Base-by-base conservation (phyloP, 2,888 invertebrate species). In the Rhagophthalmus giganteus region DNA sequence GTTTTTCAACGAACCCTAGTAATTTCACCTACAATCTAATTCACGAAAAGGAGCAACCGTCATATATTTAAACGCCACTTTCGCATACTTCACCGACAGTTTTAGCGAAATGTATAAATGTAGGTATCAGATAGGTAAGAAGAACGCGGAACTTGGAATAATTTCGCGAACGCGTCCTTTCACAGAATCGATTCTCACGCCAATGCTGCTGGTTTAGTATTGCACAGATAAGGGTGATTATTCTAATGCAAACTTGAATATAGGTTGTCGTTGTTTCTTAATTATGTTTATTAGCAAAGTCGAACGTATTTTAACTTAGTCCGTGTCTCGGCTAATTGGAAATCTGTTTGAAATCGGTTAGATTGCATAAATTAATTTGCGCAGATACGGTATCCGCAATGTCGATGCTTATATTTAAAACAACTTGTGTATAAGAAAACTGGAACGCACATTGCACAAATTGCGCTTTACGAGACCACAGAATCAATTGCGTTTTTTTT, bases 351-450 rank as follows among this genome's bases (percentile, higher is more conserved):
- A 39, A 50, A 50, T 50, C 42, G n/a, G 32, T 20, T 44, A 44
- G 49, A 49, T 49, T 49, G 37, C 50, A 50, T 50, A 50, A 50
- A 50, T 50, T 50, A 50, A 50, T 50, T 42, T 38, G 38, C 24
- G 10, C 44, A 31, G 30, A 48, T 37, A 37, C 14, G 32, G 26
- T 20, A 20, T 20, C 7, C 7, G 7, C 7, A n/a, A n/a, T n/a
- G n/a, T n/a, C n/a, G n/a, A n/a, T n/a, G n/a, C n/a, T n/a, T n/a
- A n/a, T n/a, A n/a, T n/a, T n/a, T n/a, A n/a, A n/a, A n/a, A n/a
- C n/a, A n/a, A n/a, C n/a, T n/a, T n/a, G n/a, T n/a, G n/a, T n/a
- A n/a, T n/a, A n/a, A n/a, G n/a, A n/a, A 26, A 44, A 47, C 47
- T 47, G 26, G 47, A 20, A 47, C 47, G 39, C 32, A 28, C 28